phyloP scores from a whole-genome alignment of 2,797 vertebrate genomes.

The Tarsius wallacei region DNA sequence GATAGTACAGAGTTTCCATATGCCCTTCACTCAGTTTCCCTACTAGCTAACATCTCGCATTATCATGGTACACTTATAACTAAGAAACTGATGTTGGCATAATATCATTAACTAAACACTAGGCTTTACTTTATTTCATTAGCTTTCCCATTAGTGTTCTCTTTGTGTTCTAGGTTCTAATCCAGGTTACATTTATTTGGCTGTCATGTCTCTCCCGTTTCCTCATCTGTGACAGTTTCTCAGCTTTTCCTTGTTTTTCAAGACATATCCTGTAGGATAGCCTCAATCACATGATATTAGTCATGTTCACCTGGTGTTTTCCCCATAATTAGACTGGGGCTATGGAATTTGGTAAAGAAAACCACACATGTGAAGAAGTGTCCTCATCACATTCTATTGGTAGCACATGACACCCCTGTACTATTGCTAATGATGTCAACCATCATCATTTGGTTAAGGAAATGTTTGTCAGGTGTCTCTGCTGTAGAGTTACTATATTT shows the following conservation, averaged over 20 bases:
- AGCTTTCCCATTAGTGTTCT: not conserved
- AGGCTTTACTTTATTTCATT: conserved; percentile 9
- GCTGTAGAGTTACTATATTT: not conserved
- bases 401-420: not conserved
- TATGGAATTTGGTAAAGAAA: not conserved
- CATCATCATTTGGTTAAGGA: not conserved
- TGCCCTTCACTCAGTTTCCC: not conserved
- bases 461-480: not conserved
- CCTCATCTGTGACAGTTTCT: not conserved
- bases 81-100: not conserved
- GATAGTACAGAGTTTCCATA: not conserved
- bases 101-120: not conserved
- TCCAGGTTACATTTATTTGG: not conserved
- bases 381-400: not conserved
- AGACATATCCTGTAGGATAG: not conserved
- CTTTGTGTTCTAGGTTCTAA: not conserved
- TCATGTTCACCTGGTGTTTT: not conserved
- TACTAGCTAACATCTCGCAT: not conserved
- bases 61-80: not conserved
- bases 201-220: not conserved
- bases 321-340: not conserved
- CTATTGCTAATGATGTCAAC: not conserved
- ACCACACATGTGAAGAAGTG: not conserved
- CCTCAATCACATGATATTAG: not conserved
- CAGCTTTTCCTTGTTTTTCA: not conserved